Conservation (phyloP, 2,888 invertebrate species). For the Phaedon cochleariae region DNA sequence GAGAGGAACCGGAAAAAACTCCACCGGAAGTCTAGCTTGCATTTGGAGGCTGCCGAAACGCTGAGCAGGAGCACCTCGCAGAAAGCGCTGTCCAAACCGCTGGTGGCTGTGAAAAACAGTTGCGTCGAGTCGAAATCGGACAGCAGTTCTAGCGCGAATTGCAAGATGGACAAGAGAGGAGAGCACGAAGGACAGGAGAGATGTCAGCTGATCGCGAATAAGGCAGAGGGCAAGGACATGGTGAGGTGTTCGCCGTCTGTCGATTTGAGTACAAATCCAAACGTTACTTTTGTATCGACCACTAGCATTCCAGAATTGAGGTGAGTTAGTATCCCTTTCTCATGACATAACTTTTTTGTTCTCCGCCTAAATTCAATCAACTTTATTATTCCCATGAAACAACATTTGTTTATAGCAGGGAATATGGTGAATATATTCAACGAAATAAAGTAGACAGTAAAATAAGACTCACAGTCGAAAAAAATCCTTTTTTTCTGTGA, state of each 20-base stretch:
- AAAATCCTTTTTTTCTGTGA: no score
- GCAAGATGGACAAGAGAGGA: slow-evolving; percentile 21
- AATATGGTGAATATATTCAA: no score
- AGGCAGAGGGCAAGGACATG: slow-evolving; percentile 37
- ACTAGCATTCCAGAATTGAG: slow-evolving; percentile 55
- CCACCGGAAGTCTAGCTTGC: slow-evolving; percentile 37
- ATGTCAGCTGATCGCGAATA: slow-evolving; percentile 18
- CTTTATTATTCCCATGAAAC: no score
- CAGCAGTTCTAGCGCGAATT: slow-evolving; percentile 51
- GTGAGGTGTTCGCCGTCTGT: slow-evolving; percentile 55
- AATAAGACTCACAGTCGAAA: no score
- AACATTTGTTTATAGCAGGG: no score
- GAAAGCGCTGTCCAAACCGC: slow-evolving; percentile 47
- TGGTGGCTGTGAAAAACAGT: slow-evolving; percentile 48
- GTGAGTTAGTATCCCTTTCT: slow-evolving; percentile 41
- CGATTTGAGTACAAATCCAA: slow-evolving; percentile 57
- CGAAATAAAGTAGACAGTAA: no score
- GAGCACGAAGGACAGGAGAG: slow-evolving; percentile 28
- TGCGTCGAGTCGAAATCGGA: slow-evolving; percentile 53
- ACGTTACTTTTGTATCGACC: slow-evolving; percentile 56
- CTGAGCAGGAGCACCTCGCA: slow-evolving; percentile 50
- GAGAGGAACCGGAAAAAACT: slow-evolving; percentile 37
- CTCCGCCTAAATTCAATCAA: no score
- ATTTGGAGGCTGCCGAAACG: slow-evolving; percentile 48
- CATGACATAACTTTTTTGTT: no score